Conservation (phyloP, 2,888 invertebrate genomes). For the Drosophila lutescens region DNA sequence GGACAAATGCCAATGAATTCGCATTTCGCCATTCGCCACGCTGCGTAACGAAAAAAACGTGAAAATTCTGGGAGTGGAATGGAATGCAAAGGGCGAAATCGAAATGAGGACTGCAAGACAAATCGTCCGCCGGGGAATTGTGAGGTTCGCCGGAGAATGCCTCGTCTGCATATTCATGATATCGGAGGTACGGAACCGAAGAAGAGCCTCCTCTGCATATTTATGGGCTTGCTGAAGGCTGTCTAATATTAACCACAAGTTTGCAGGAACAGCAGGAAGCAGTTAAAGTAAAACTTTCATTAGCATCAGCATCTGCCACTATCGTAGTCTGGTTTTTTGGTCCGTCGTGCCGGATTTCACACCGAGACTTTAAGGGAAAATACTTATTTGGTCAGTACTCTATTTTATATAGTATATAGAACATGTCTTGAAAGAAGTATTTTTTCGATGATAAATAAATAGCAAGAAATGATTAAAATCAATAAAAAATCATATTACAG, state of each 20-base stretch:
- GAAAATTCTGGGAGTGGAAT: constrained; percentile 12
- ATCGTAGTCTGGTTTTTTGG: not conserved
- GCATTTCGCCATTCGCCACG: constrained; percentile 63
- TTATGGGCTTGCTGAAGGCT: constrained; percentile 16
- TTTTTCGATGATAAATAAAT: not conserved
- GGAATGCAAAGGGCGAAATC: constrained; percentile 22
- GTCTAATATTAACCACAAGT: constrained; percentile 18
- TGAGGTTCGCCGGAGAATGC: constrained; percentile 20
- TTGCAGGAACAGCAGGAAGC: constrained; percentile 1
- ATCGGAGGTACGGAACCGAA: not conserved
- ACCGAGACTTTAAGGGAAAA: not conserved
- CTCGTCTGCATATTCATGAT: constrained; percentile 42
- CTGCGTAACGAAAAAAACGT: constrained; percentile 47
- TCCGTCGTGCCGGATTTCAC: not conserved
- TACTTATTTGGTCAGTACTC: not conserved
- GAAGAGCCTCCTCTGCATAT: constrained; percentile 17
- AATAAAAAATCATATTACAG: too few relatives aligned
- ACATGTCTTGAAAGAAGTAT: too few relatives aligned
- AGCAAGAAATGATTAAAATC: too few relatives aligned
- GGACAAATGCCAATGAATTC: constrained; percentile 64
- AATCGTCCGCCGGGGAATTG: constrained; percentile 46
- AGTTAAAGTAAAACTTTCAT: constrained; percentile 11
- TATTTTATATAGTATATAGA: too few relatives aligned
- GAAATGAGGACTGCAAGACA: constrained; percentile 32
- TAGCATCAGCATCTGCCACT: constrained; percentile 3